These are phyloP conservation scores for Pipistrellus pipistrellus DNA, from an alignment of 2,797 vertebrate species.

Conservation along the genomic window DNA sequence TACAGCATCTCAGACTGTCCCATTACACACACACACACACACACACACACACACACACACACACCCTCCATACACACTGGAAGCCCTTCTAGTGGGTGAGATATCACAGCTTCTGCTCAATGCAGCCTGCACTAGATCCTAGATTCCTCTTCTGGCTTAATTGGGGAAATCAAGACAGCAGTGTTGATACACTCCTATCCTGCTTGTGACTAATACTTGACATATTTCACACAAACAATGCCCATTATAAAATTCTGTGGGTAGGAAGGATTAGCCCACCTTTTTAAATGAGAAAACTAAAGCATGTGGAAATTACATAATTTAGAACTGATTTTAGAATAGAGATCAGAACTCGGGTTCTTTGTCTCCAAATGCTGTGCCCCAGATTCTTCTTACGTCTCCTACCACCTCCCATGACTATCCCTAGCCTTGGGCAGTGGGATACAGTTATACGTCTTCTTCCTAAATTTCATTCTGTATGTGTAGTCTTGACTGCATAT, in stretches of 20 bases:
- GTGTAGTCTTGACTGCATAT: background rate
- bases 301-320: background rate
- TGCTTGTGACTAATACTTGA: background rate
- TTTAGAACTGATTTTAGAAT: background rate
- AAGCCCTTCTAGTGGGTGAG: background rate
- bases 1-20: background rate
- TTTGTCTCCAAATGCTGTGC: background rate
- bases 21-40: rapidly evolving
- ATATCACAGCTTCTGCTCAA: background rate
- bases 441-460: background rate
- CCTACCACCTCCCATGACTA: background rate
- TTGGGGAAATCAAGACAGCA: background rate
- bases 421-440: background rate
- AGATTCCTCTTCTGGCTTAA: background rate
- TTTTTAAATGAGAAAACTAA: background rate
- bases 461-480: background rate
- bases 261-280: background rate
- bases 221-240: background rate
- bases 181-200: background rate
- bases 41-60: no score
- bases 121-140: rapidly evolving
- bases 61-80: no score
- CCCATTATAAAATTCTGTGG: background rate
- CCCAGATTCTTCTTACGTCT: background rate
- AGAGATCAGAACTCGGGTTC: background rate